Conservation (phyloP, 2,797 vertebrate species). For the Rhincodon typus region DNA sequence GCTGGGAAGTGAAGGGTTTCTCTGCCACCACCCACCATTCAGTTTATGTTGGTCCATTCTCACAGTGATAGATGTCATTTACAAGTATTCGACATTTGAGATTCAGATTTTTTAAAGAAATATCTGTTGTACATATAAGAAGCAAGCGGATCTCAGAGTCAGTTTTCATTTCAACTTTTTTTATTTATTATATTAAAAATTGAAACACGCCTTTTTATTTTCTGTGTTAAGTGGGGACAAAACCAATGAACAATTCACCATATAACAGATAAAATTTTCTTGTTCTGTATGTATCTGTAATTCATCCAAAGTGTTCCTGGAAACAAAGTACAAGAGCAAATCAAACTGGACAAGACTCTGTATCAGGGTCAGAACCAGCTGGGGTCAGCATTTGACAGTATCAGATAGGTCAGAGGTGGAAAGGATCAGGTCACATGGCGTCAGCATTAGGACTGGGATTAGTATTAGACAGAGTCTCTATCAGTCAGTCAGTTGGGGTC, state of each 20-base stretch:
- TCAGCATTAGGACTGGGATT: too few relatives aligned
- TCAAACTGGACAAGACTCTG: neutral
- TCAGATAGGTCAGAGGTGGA: neutral
- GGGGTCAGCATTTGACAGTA: neutral
- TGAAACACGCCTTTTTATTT: neutral
- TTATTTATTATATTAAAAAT: conserved; percentile 16
- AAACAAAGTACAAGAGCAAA: neutral
- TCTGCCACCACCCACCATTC: neutral
- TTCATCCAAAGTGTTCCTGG: neutral
- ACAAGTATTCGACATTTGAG: neutral
- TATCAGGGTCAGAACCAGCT: neutral
- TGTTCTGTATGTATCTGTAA: neutral
- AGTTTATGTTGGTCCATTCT: neutral
- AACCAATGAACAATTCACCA: neutral
- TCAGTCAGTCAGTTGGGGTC: neutral
- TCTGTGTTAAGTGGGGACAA: neutral
- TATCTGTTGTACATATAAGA: neutral
- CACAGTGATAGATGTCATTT: neutral
- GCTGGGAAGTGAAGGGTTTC: neutral
- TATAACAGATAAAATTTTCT: neutral
- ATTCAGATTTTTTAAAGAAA: neutral
- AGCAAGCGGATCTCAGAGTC: neutral
- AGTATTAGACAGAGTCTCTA: neutral
- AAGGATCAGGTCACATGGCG: neutral
- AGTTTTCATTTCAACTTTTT: neutral